Evolutionary conservation across 2,888 invertebrate genomes (phyloP).

Genomic region (Tipula confusa): DNA sequence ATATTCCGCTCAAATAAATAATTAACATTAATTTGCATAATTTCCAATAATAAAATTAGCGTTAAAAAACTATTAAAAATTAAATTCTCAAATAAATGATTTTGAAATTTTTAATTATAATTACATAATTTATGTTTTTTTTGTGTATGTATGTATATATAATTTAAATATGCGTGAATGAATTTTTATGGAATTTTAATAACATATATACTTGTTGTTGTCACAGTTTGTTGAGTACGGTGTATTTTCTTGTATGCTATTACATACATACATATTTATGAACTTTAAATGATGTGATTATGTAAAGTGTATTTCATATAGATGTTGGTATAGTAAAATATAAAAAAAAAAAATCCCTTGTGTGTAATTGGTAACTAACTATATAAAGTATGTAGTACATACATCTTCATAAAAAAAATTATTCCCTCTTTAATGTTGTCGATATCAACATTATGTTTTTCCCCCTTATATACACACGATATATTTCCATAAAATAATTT

Average conservation of each 20-base stretch:
- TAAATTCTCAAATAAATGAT: constrained; percentile 1
- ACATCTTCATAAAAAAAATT: background rate
- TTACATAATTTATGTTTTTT: background rate
- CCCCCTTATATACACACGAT: background rate
- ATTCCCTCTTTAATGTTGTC: background rate
- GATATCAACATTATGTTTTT: background rate
- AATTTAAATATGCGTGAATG: background rate
- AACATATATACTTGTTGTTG: background rate
- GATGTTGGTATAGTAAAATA: background rate
- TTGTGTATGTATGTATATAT: background rate
- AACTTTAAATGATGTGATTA: background rate
- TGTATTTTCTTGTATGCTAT: background rate
- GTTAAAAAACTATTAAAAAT: constrained; percentile 13
- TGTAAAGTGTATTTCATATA: background rate
- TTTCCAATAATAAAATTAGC: constrained; percentile 25
- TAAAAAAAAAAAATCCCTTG: background rate
- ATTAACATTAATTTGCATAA: constrained; percentile 15
- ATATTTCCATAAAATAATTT: constrained; percentile 1
- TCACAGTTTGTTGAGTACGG: background rate
- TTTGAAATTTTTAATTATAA: constrained; percentile 7
- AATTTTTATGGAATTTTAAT: constrained; percentile 20
- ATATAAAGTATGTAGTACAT: background rate
- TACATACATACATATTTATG: background rate
- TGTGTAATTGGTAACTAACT: background rate
- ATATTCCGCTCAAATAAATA: background rate